Evolutionary conservation across 2,797 vertebrate species (phyloP), one percentile per base, ranked within the genome.

Genomic region (Hippocampus kuda): DNA sequence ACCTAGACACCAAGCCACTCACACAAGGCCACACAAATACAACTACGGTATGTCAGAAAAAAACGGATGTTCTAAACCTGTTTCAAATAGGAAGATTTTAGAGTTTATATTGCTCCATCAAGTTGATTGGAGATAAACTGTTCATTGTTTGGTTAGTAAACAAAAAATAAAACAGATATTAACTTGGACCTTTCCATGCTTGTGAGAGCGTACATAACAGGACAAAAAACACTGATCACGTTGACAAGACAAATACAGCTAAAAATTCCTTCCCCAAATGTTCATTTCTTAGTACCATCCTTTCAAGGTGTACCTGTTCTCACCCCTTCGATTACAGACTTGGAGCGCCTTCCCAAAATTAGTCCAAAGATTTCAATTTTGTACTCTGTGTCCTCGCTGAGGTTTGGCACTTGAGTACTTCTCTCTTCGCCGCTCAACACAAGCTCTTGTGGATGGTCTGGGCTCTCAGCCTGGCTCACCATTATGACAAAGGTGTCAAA

Each of bases 401-500:
- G 92, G 77, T 91, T 91, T 60, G 87, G 88, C 76, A 98, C 73
- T 3, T 89, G 85, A 24, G 89, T 84, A 72, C 85, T 92, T 71
- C 93, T 91, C 70, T 94, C 93, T 0, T 91, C 90, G 71, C 93
- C 92, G 44, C 87, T 84, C 38, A 97, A 79, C 70, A 89, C 94
- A 69, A 95, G 87, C 82, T 95, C 93, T 85, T 84, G 87, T 0
- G 92, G 91, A 65, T 91, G 88, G 64, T 84, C 87, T 13, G 86
- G 86, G 81, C 77, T 89, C 61, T 90, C 88, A 22, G 85, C 78
- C 73, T 93, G 90, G 85, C 90, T 91, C 83, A 96, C 86, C 92
- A 92, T 97, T 84, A 98, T 81, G 74, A 94, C 88, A 91, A 98
- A 98, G 66, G 90, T 93, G 88, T 97, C 92, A 81, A 98, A 96